Percentiles rank a stretch among this genome's conserved stretches.
These are phyloP conservation scores for Suncus etruscus DNA, from an alignment of 2,113 vertebrate species.

Conservation along the genomic window DNA sequence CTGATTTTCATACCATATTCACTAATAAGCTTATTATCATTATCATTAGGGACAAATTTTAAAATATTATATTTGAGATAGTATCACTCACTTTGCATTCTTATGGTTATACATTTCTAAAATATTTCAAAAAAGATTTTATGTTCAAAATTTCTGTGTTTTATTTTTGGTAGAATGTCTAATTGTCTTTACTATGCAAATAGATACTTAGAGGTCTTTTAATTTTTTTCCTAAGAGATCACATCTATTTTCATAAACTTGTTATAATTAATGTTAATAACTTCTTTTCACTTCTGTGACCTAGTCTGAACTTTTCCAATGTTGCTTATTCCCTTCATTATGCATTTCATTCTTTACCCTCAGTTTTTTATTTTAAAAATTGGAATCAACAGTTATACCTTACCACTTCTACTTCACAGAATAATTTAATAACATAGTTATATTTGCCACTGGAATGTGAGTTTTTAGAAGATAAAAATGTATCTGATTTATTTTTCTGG, in stretches of 20 bases:
- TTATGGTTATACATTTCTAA: background rate
- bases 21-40: background rate
- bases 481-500: background rate
- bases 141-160: background rate
- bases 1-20: slow-evolving; percentile 2
- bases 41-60: background rate
- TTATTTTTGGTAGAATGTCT: background rate
- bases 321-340: background rate
- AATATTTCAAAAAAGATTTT: slow-evolving; percentile 3
- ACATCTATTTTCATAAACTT: no score
- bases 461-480: background rate
- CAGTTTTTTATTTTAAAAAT: background rate
- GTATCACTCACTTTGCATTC: background rate
- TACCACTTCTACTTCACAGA: background rate
- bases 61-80: background rate
- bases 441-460: background rate
- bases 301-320: background rate
- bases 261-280: background rate
- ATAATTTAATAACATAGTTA: background rate
- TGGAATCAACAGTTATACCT: background rate
- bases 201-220: background rate
- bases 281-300: background rate
- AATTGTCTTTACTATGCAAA: background rate
- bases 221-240: background rate
- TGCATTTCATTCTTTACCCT: background rate